Evolutionary conservation across 1,140 invertebrate genomes (phyloP).

Genomic region (Drosophila tropicalis): DNA sequence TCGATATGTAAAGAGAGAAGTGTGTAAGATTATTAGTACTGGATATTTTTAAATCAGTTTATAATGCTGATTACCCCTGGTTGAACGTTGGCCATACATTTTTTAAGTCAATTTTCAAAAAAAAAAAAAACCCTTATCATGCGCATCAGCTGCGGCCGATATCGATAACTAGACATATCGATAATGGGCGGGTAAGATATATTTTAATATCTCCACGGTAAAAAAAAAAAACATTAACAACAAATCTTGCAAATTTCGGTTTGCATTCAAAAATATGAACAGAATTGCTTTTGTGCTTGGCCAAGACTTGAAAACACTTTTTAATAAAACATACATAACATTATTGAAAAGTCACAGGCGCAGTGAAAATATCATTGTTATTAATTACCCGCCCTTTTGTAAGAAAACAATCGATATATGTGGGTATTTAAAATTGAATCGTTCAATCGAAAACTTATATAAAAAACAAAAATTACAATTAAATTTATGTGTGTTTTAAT

Average conservation of each 20-base stretch:
- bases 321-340: too few relatives aligned
- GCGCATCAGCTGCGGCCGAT: constrained; percentile 56
- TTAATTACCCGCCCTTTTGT: not conserved
- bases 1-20: not conserved
- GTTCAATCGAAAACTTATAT: constrained; percentile 42
- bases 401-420: constrained; percentile 1
- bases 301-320: too few relatives aligned
- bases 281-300: too few relatives aligned
- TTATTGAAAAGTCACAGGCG: not conserved
- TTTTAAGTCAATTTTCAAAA: constrained; percentile 64
- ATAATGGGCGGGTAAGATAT: not conserved
- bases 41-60: not conserved
- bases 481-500: constrained; percentile 60
- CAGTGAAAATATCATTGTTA: not conserved
- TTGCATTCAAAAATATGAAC: too few relatives aligned
- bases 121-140: constrained; percentile 51
- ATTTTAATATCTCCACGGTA: too few relatives aligned
- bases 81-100: constrained; percentile 46
- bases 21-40: not conserved
- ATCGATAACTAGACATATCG: not conserved
- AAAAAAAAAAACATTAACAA: too few relatives aligned
- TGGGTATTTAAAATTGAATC: constrained; percentile 1
- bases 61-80: constrained; percentile 41
- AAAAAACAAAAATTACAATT: constrained; percentile 43
- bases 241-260: too few relatives aligned